Evolutionary conservation across 2,113 vertebrate genomes (phyloP).

Genomic region (Acanthochromis polyacanthus): DNA sequence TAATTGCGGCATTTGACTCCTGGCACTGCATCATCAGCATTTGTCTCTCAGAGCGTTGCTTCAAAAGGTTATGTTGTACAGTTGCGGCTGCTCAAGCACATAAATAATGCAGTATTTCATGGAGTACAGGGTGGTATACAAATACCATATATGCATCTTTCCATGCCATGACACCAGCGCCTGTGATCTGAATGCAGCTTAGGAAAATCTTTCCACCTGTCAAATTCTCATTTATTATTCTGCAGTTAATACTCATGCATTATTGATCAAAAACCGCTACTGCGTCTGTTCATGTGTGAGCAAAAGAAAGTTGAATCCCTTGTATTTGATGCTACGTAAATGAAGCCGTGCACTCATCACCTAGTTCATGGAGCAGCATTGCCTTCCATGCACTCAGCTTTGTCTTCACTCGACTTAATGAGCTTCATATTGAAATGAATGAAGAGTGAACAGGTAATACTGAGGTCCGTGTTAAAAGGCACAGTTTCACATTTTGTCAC

Average conservation of each 20-base stretch:
- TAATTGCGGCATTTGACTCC: slow-evolving; percentile 42
- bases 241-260: slow-evolving; percentile 56
- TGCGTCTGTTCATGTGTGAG: slow-evolving; percentile 18
- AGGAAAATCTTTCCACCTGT: slow-evolving; percentile 45
- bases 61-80: slow-evolving; percentile 39
- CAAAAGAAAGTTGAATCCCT: slow-evolving; percentile 31
- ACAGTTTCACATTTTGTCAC: neutral
- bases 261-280: slow-evolving; percentile 60
- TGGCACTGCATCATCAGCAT: neutral
- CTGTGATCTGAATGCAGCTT: slow-evolving; percentile 30
- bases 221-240: slow-evolving; percentile 49
- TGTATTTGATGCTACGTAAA: slow-evolving; percentile 21
- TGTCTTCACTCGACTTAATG: neutral
- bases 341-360: neutral
- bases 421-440: neutral
- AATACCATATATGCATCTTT: slow-evolving; percentile 15
- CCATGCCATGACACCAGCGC: slow-evolving; percentile 27
- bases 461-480: neutral
- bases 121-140: slow-evolving; percentile 26
- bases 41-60: slow-evolving; percentile 14
- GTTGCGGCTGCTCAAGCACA: slow-evolving; percentile 23
- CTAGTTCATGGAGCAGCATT: neutral
- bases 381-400: slow-evolving; percentile 5
- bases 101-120: slow-evolving; percentile 65
- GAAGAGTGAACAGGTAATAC: neutral